Evolutionary conservation across 2,888 invertebrate genomes (phyloP).

Genomic region (Ecdyonurus torrentis): DNA sequence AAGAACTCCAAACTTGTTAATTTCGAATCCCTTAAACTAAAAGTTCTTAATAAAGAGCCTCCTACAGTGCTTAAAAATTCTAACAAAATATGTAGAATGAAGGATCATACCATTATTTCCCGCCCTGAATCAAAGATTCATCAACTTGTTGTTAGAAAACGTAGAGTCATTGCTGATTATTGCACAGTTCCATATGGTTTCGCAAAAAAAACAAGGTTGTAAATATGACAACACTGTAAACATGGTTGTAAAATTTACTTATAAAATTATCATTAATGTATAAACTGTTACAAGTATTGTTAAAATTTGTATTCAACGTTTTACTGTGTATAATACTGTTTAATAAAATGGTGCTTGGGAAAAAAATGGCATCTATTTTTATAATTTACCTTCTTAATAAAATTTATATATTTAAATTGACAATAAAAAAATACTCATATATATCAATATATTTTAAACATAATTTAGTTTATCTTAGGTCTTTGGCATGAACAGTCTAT

Average conservation of each 20-base stretch:
- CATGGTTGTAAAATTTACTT: too few relatives aligned
- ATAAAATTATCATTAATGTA: not conserved
- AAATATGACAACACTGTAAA: not conserved
- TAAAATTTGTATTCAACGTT: too few relatives aligned
- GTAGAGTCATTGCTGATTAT: conserved; percentile 1
- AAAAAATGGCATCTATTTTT: too few relatives aligned
- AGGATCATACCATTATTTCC: conserved; percentile 1
- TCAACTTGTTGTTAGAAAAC: conserved; percentile 1
- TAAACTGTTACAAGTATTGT: not conserved
- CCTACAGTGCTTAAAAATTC: not conserved
- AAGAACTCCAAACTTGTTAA: conserved; percentile 12
- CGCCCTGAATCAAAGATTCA: conserved; percentile 4
- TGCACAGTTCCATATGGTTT: conserved; percentile 6
- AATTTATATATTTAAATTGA: too few relatives aligned
- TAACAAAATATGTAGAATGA: not conserved
- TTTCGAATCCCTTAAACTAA: conserved; percentile 13
- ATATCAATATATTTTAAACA: too few relatives aligned
- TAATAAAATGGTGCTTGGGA: too few relatives aligned
- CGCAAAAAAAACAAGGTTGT: not conserved
- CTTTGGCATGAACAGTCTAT: too few relatives aligned
- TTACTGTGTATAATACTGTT: too few relatives aligned
- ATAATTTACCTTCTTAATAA: too few relatives aligned
- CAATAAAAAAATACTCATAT: too few relatives aligned
- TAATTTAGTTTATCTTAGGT: too few relatives aligned
- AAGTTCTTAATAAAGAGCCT: conserved; percentile 6